Conservation (phyloP, 2,113 vertebrate species). For the Aix galericulata region DNA sequence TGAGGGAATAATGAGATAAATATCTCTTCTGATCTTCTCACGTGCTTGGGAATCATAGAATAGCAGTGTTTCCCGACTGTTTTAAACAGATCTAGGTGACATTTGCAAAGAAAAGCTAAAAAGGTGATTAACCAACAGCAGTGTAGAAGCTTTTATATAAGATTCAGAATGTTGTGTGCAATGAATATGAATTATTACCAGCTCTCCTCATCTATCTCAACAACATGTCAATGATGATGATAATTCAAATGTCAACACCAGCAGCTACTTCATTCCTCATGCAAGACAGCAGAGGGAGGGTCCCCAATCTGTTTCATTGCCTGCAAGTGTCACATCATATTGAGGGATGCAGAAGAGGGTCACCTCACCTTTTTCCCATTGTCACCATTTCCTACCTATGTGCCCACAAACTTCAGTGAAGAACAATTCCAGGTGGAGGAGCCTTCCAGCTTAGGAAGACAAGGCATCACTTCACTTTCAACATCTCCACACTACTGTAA, state of each 20-base stretch:
- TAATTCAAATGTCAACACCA: slow-evolving; percentile 52
- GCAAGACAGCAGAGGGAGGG: background rate
- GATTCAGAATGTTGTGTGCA: background rate
- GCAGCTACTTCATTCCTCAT: slow-evolving; percentile 3
- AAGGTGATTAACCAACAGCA: background rate
- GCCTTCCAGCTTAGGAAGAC: background rate
- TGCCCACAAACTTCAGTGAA: background rate
- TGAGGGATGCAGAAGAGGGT: background rate
- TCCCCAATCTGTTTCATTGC: background rate
- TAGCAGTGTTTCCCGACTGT: background rate
- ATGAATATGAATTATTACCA: slow-evolving; percentile 11
- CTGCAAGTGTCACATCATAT: background rate
- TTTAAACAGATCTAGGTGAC: background rate
- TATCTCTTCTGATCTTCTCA: background rate
- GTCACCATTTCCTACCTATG: background rate
- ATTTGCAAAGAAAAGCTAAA: slow-evolving; percentile 32
- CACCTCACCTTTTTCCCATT: background rate
- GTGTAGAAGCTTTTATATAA: background rate
- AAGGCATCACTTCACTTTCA: background rate
- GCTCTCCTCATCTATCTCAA: slow-evolving; percentile 22
- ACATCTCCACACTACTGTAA: background rate
- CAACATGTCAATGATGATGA: background rate
- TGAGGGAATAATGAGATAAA: background rate
- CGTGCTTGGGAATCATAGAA: background rate
- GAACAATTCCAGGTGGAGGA: background rate